Evolutionary conservation across 2,888 invertebrate genomes (phyloP), one percentile per base, ranked within the genome.

Genomic region (Tricholauxania praeusta): DNA sequence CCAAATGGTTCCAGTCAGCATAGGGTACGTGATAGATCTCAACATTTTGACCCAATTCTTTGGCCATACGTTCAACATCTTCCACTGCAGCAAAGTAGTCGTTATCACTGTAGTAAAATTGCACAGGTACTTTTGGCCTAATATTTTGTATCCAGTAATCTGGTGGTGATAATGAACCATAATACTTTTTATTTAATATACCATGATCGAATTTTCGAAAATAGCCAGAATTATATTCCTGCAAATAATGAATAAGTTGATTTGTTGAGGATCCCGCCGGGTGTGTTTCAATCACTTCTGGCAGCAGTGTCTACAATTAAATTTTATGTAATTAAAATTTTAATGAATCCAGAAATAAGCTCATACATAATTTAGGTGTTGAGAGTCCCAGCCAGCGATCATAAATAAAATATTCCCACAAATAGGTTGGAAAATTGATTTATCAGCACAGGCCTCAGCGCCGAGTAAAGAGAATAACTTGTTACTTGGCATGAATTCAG

Each of bases 401-500:
- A 79, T 15, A 32, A 80, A 80, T 1, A 80, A 55, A 3, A 76
- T 15, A 72, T 79, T 80, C 7, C 48, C 32, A 55, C 80, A 80
- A 57, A 79, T 59, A 3, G 74, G 62, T 17, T 78, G 72, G n/a
- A 75, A 77, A 1, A 49, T 0, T 1, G 79, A 77, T 6, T 59
- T 60, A 72, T 74, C 76, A 1, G 71, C 71, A 78, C 92, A 92
- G 0, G 0, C 63, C 0, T 85, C 67, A 72, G 88, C 80, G 0
- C 89, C 89, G 12, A 89, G 85, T 0, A 87, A 82, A 0, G 85
- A 84, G 77, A 88, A 82, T 3, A 91, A 83, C 1, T 80, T 82
- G 63, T 78, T 85, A 60, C 89, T 89, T 0, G 93, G 92, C 67
- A 91, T 76, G 72, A 93, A 91, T 79, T 93, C 92, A 32, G 89